Evolutionary conservation across 2,888 invertebrate species (phyloP).

Genomic region (Polydrusus pterygomalis): DNA sequence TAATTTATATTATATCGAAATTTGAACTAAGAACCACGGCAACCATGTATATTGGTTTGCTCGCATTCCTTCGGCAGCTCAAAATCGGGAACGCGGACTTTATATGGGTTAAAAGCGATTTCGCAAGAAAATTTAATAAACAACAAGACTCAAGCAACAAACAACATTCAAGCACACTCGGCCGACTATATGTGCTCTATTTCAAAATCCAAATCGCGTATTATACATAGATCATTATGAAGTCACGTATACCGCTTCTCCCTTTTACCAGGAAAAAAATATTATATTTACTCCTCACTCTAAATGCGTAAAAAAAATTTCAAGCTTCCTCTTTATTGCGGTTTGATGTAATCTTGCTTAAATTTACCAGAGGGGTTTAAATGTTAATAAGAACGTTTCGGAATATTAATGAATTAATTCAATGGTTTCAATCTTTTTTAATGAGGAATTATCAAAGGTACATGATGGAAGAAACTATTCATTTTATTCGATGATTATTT

Average conservation of each 20-base stretch:
- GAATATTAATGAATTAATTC: neutral
- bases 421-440: no score
- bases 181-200: neutral
- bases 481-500: no score
- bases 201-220: slow-evolving; percentile 22
- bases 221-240: slow-evolving; percentile 17
- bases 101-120: neutral
- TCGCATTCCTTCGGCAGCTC: no score
- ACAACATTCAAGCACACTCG: neutral
- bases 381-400: neutral
- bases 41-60: no score
- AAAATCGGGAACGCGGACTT: no score
- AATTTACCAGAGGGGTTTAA: neutral
- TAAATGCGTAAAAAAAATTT: neutral
- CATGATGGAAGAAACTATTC: no score
- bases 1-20: no score
- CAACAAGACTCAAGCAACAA: neutral
- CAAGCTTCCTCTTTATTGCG: neutral
- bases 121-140: slow-evolving; percentile 9
- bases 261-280: slow-evolving; percentile 2
- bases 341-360: neutral
- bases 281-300: slow-evolving; percentile 18
- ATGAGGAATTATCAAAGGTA: no score
- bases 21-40: no score
- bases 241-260: slow-evolving; percentile 1